Base-by-base conservation (phyloP, 2,888 invertebrate genomes). In the Dolichomitus sp. region DNA sequence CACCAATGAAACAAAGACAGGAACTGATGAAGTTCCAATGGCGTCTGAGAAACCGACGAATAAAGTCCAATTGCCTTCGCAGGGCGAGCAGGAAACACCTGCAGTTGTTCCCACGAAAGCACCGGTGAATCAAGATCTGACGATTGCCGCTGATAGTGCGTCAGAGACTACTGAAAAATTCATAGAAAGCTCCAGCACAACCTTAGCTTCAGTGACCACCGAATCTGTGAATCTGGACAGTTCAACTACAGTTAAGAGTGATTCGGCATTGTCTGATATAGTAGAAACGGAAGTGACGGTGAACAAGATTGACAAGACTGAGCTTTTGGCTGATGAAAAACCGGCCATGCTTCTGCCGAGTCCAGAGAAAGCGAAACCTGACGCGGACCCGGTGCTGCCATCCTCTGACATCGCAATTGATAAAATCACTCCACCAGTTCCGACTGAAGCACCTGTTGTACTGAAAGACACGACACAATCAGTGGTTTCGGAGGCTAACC, bases 211-310 rank as follows among this genome's bases (percentile, higher is more conserved):
- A 4, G 7, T 69, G 11, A 76, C 63, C 14, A 80, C 57, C 14
- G 54, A 80, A 65, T 50, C 73, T 1, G 40, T 68, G 37, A 74
- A 19, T 23, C 27, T 72, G 6, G 63, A 74, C 5, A 80, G 19
- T 59, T 50, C 63, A 14, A 59, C 54, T 9, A 69, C 73, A 17
- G 7, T 30, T 12, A 72, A 73, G 19, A 80, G n/a, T 45, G 65
- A 7, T 19, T 14, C 27, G 48, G 14, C 42, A 37, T 77, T 85
- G 17, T 76, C 80, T 9, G 85, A 69, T 14, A 79, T 80, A 63
- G 84, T 84, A 12, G 45, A 81, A n/a, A 76, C 85, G 40, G 83
- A 86, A 82, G 48, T 86, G 12, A 65, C 82, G 7, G 61, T 70
- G 2, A 30, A 68, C 30, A 77, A 68, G 27, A 37, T 68, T 30